Base-by-base conservation (phyloP, 1,140 invertebrate species). In the Brachionus angularis region DNA sequence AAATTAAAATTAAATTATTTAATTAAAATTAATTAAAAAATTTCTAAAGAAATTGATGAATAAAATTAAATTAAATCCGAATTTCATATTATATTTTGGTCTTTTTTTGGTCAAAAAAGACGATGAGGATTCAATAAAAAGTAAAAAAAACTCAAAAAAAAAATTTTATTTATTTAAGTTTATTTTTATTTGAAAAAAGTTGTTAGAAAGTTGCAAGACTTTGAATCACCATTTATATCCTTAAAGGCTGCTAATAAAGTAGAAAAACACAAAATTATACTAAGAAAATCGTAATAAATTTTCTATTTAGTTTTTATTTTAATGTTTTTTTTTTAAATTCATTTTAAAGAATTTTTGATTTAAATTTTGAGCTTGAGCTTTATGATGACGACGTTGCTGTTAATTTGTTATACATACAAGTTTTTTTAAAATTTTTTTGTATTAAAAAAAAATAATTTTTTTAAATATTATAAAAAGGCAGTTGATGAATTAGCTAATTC, bases 141-240 rank as follows among this genome's bases (percentile, higher is more conserved):
- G 62, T 67, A 36, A 67, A 23, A 5, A 29, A 67, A 0, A n/a
- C n/a, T n/a, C n/a, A n/a, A n/a, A n/a, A n/a, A n/a, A n/a, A n/a
- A n/a, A n/a, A n/a, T n/a, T n/a, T n/a, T n/a, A n/a, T n/a, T n/a
- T n/a, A n/a, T n/a, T n/a, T n/a, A n/a, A n/a, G n/a, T n/a, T n/a
- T n/a, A n/a, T n/a, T n/a, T n/a, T n/a, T n/a, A n/a, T n/a, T n/a
- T n/a, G n/a, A n/a, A n/a, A n/a, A n/a, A n/a, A 67, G 62, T 67
- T 67, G 62, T 94, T 46, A 85, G 93, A 71, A 90, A 89, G 78
- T 81, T 97, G 25, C 90, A 95, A 82, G 88, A 96, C 78, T 97
- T 94, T 86, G 94, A 98, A 85, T 93, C 91, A 72, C 93, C 93
- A 10, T 91, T 89, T 80, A 89, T 96, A 80, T 93, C 92, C 62